Percentiles rank a stretch among this genome's conserved stretches.
phyloP scores from a whole-genome alignment of 2,113 vertebrate genomes.

The Ctenodactylus gundi region DNA sequence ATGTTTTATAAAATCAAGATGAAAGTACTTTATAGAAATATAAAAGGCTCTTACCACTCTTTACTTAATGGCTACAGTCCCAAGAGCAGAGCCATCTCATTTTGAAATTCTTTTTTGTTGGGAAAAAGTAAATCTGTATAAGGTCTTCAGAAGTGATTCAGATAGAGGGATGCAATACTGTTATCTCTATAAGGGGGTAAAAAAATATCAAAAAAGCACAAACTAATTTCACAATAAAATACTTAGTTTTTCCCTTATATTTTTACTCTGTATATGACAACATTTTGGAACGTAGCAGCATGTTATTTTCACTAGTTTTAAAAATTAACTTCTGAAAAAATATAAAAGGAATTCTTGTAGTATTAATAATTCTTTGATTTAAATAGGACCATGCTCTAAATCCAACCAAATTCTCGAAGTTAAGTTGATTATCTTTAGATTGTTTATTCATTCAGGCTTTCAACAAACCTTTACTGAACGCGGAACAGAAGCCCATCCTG shows the following conservation, averaged over 20 bases:
- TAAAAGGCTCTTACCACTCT: neutral
- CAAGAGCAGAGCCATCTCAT: conserved; percentile 49
- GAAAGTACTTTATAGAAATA: conserved; percentile 28
- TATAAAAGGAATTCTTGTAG: neutral
- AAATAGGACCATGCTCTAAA: neutral
- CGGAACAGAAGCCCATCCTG: neutral
- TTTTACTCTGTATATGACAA: conserved; percentile 13
- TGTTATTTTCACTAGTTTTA: neutral
- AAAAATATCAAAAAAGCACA: conserved; percentile 43
- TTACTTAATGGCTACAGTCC: conserved; percentile 51
- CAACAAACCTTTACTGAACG: neutral
- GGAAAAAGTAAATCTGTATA: conserved; percentile 73
- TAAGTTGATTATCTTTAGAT: neutral
- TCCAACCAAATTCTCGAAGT: neutral
- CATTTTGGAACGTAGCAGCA: neutral
- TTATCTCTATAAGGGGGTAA: conserved; percentile 33
- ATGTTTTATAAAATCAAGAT: conserved; percentile 39
- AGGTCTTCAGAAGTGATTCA: conserved; percentile 37
- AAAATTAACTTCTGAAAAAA: neutral
- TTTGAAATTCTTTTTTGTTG: conserved; percentile 68
- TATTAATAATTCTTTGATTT: neutral
- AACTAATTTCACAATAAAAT: conserved; percentile 51
- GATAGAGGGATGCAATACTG: neutral
- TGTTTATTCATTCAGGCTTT: neutral
- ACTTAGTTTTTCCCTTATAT: neutral